Percentiles rank a stretch among this genome's conserved stretches.
phyloP scores from a whole-genome alignment of 2,113 vertebrate genomes.

The Synodontis membranacea region DNA sequence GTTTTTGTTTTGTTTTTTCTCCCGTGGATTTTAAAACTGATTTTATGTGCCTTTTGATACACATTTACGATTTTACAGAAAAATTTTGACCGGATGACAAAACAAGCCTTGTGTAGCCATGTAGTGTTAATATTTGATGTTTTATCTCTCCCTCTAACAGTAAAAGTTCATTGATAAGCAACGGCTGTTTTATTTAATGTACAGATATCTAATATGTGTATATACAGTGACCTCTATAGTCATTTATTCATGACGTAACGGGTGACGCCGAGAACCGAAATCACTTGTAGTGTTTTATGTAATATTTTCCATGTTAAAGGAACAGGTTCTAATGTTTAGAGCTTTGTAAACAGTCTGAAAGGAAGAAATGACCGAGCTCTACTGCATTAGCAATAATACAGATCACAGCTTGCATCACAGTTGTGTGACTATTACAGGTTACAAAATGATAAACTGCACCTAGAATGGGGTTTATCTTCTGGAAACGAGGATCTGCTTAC shows the following conservation, averaged over 20 bases:
- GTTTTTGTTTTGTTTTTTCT: constrained; percentile 27
- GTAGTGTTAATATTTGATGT: constrained; percentile 56
- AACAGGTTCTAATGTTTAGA: not conserved
- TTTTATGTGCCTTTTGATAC: constrained; percentile 70
- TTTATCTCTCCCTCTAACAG: constrained; percentile 25
- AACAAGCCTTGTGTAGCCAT: constrained; percentile 53
- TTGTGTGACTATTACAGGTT: not conserved
- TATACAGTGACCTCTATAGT: not conserved
- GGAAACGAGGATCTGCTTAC: not conserved
- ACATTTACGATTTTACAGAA: constrained; percentile 54
- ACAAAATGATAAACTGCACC: not conserved
- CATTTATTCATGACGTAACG: not conserved
- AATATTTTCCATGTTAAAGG: not conserved
- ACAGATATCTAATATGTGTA: constrained; percentile 3
- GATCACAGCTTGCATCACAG: not conserved
- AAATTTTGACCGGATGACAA: constrained; percentile 43
- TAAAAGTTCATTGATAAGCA: constrained; percentile 52
- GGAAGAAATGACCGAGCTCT: not conserved
- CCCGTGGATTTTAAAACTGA: constrained; percentile 31
- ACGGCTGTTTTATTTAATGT: constrained; percentile 37
- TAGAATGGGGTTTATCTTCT: not conserved
- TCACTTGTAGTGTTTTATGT: not conserved
- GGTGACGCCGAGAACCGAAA: not conserved
- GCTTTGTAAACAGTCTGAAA: not conserved
- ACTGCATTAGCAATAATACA: not conserved